Evolutionary conservation across 2,797 vertebrate genomes (phyloP).

Genomic region (Antennarius maculatus): DNA sequence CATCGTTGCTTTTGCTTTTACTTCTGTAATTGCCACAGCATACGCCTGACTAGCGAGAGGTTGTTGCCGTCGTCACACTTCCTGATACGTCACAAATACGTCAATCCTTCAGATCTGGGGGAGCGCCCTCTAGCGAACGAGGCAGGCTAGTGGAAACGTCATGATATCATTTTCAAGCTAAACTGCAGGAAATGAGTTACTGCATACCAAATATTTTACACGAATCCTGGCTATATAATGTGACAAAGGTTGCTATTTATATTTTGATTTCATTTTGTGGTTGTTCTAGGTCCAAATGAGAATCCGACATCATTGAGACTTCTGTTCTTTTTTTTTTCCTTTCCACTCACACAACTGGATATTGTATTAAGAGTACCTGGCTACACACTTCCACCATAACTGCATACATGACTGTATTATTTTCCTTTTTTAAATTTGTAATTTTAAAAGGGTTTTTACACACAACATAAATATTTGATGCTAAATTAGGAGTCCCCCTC

Average conservation of each 20-base stretch:
- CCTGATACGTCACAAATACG: slow-evolving; percentile 53
- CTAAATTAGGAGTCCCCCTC: neutral
- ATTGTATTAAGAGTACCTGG: slow-evolving; percentile 2
- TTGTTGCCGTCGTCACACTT: slow-evolving; percentile 33
- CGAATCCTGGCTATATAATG: slow-evolving; percentile 1
- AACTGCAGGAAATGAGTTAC: slow-evolving; percentile 30
- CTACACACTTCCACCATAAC: neutral
- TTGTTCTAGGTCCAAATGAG: neutral
- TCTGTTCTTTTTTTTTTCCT: neutral
- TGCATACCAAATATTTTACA: slow-evolving; percentile 9
- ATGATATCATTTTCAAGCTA: slow-evolving; percentile 57
- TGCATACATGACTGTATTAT: neutral
- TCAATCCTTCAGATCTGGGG: neutral
- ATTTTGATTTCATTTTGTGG: slow-evolving; percentile 11
- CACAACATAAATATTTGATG: neutral
- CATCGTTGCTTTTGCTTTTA: neutral
- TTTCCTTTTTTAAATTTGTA: no score
- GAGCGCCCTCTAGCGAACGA: slow-evolving; percentile 59
- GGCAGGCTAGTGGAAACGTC: neutral
- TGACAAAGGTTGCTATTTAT: neutral
- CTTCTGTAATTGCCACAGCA: neutral
- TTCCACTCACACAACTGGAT: neutral
- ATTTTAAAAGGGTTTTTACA: neutral
- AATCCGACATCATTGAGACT: neutral
- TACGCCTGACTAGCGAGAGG: neutral